Evolutionary conservation across 2,888 invertebrate species (phyloP).

Genomic region (Philonicus albiceps): DNA sequence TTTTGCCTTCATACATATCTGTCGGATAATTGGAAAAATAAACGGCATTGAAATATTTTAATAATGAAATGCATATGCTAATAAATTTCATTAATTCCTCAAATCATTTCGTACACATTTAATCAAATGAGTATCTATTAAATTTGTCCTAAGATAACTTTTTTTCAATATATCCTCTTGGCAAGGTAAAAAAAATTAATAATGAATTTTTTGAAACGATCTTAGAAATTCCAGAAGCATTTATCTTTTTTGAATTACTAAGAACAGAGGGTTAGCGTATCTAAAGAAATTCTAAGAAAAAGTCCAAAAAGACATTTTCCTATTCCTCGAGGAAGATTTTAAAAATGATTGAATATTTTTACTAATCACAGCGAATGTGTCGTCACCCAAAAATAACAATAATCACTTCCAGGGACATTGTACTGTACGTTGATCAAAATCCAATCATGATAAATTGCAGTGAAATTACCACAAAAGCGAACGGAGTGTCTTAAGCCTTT

Average conservation of each 20-base stretch:
- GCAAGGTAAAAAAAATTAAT: no score
- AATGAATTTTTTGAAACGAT: background rate
- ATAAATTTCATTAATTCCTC: background rate
- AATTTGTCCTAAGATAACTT: no score
- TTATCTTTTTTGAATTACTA: background rate
- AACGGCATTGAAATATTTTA: background rate
- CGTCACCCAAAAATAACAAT: conserved; percentile 1
- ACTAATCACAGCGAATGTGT: background rate
- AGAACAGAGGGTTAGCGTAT: background rate
- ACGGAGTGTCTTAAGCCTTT: background rate
- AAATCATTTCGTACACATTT: background rate
- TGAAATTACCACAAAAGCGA: background rate
- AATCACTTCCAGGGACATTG: background rate
- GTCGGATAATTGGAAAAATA: background rate
- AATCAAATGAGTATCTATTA: background rate
- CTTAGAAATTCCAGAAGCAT: background rate
- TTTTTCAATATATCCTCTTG: no score
- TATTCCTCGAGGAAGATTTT: background rate
- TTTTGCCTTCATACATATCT: background rate
- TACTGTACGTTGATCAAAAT: background rate
- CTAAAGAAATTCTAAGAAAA: background rate
- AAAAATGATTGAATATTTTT: background rate
- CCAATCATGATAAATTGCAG: conserved; percentile 12
- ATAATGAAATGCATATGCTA: background rate
- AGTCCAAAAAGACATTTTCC: background rate